Percentiles rank a stretch among this genome's conserved stretches.
Evolutionary conservation across 2,797 vertebrate species (phyloP).

Genomic region (Pteropus rufus): DNA sequence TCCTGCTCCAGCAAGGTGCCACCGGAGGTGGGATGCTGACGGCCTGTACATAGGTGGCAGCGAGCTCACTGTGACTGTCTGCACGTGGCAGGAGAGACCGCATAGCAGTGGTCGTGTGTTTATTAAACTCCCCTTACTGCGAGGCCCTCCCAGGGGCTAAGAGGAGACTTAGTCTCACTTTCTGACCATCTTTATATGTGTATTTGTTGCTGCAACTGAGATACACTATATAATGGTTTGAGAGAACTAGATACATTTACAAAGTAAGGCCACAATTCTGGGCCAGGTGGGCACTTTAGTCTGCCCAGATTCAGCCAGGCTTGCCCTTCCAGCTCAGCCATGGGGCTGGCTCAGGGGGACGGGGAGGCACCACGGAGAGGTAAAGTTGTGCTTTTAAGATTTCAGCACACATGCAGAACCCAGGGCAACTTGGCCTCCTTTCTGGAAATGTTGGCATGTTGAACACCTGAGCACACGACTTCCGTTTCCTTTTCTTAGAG

Average conservation of each 20-base stretch:
- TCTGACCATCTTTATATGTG: not conserved
- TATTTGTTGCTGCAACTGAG: not conserved
- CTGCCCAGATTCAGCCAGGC: not conserved
- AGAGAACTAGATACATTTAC: not conserved
- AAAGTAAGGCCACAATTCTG: not conserved
- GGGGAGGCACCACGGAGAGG: too few species aligned
- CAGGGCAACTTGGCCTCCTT: not conserved
- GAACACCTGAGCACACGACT: not conserved
- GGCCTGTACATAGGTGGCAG: not conserved
- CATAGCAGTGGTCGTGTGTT: not conserved
- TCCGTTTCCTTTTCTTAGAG: not conserved
- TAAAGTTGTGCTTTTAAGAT: not conserved
- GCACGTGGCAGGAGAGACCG: not conserved
- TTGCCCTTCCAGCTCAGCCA: not conserved
- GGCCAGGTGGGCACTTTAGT: not conserved
- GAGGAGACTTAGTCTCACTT: not conserved
- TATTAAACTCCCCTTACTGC: not conserved
- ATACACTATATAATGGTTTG: not conserved
- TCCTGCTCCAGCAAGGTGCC: not conserved
- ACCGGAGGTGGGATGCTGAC: not conserved
- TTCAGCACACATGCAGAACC: accelerated
- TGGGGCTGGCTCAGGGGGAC: not conserved
- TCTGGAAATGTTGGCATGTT: not conserved
- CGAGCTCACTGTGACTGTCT: accelerated
- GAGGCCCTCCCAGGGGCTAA: not conserved